Evolutionary conservation across 2,113 vertebrate species (phyloP), one percentile per base, ranked within the genome.

Genomic region (Podarcis raffonei): DNA sequence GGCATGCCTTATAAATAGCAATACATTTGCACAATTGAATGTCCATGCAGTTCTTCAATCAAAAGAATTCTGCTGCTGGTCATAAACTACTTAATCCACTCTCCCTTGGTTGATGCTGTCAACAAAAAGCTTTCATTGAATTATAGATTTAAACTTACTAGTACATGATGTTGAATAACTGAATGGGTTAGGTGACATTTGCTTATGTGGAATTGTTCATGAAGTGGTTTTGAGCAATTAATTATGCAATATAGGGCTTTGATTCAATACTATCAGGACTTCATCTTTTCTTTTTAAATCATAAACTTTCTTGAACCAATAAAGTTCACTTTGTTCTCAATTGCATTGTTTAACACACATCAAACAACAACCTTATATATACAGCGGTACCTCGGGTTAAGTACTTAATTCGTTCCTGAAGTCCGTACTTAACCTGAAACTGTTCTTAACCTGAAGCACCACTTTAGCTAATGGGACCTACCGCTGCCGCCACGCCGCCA

Each of bases 1-100:
- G 91, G 83, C 90, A 89, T 92, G 74, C 16, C 77, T 85, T 94
- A 90, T 91, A 91, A 94, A 93, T 92, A 92, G 92, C 92, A 94
- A 94, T 86, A 89, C 90, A 91, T 72, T 91, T 92, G 57, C 78
- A 88, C 91, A 95, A 94, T 88, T 94, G 93, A 94, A 91, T 94
- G 93, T 83, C 91, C 86, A 62, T 57, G 87, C 79, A 91, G 91
- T 94, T 94, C 90, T 93, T 93, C 91, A 92, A 90, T 92, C 90
- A 91, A 92, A 81, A 89, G 92, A 89, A 65, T 89, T 93, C 93
- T 90, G 75, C 87, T 53, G 48, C 83, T 6, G 23, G 37, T 94
- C 93, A 92, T 92, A 88, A 95, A 94, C 87, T 82, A 68, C 88
- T 93, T 92, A 90, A 94, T 32, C 84, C 90, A 57, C 83, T 89